These are phyloP conservation scores for Chrysomallon squamiferum DNA, from an alignment of 1,140 invertebrate genomes.

Conservation along the genomic window DNA sequence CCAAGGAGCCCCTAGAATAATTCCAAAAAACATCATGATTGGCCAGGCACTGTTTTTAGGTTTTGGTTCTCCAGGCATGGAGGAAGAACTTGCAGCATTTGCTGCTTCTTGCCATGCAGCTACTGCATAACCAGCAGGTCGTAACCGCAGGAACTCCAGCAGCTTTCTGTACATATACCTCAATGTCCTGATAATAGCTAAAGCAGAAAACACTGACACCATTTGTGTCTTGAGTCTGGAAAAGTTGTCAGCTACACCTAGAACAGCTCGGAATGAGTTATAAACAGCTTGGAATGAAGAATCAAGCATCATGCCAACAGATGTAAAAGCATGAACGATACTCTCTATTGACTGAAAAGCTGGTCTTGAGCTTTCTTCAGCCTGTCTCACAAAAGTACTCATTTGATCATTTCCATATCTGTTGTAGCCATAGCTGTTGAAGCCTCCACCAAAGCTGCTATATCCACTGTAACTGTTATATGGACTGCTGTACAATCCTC, in stretches of 20 bases:
- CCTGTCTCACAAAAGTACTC: conserved; percentile 76
- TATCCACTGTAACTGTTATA: conserved; percentile 24
- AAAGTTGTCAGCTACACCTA: conserved; percentile 95
- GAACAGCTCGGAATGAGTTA: conserved; percentile 91
- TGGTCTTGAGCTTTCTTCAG: conserved; percentile 87
- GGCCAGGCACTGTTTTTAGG: conserved; percentile 66
- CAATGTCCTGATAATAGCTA: conserved; percentile 80
- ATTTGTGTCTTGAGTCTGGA: conserved; percentile 82
- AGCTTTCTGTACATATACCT: conserved; percentile 81
- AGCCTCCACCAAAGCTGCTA: conserved; percentile 45
- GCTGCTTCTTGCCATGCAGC: conserved; percentile 39
- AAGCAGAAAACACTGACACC: conserved; percentile 81
- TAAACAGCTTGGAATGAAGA: conserved; percentile 94
- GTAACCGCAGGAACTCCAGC: conserved; percentile 70
- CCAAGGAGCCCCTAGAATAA: conserved; percentile 89
- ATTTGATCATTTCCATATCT: conserved; percentile 45
- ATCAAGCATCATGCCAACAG: conserved; percentile 95
- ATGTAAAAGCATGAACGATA: conserved; percentile 87
- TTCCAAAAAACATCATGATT: conserved; percentile 79
- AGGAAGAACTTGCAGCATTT: conserved; percentile 16
- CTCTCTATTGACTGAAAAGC: conserved; percentile 95
- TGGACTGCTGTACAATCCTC: conserved; percentile 22
- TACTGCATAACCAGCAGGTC: conserved; percentile 49
- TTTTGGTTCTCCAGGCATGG: conserved; percentile 17
- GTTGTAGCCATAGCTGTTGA: conserved; percentile 48